These are phyloP conservation scores for Lasioglossum malachurum DNA, from an alignment of 2,888 invertebrate species.

Conservation along the genomic window DNA sequence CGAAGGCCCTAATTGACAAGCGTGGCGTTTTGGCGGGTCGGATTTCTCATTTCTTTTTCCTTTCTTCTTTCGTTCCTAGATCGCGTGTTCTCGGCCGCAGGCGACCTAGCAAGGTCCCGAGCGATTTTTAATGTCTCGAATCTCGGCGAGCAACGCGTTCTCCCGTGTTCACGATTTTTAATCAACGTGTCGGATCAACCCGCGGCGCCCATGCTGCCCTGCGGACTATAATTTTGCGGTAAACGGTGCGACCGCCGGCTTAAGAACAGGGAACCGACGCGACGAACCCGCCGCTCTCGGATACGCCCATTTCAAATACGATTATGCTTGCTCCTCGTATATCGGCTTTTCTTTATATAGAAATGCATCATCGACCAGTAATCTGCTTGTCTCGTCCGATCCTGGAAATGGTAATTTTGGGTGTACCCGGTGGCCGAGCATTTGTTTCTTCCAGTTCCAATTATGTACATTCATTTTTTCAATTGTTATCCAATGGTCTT, in stretches of 20 bases:
- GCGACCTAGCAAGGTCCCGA: neutral
- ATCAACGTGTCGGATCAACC: conserved; percentile 64
- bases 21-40: neutral
- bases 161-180: conserved; percentile 63
- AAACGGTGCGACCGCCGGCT: conserved; percentile 65
- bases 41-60: neutral
- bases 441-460: neutral
- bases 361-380: conserved; percentile 8
- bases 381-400: neutral
- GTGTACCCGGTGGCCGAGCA: neutral
- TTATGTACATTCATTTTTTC: neutral
- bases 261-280: conserved; percentile 53
- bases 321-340: conserved; percentile 38
- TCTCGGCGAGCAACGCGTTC: conserved; percentile 3
- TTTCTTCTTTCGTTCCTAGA: neutral
- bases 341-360: conserved; percentile 29
- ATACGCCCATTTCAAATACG: conserved; percentile 65
- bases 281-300: conserved; percentile 54
- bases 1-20: neutral
- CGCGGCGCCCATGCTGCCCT: conserved; percentile 54
- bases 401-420: neutral
- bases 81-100: neutral
- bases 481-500: no score
- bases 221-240: conserved; percentile 71
- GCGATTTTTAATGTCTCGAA: conserved; percentile 11